Evolutionary conservation across 2,888 invertebrate genomes (phyloP).

Genomic region (Lobophora halterata): DNA sequence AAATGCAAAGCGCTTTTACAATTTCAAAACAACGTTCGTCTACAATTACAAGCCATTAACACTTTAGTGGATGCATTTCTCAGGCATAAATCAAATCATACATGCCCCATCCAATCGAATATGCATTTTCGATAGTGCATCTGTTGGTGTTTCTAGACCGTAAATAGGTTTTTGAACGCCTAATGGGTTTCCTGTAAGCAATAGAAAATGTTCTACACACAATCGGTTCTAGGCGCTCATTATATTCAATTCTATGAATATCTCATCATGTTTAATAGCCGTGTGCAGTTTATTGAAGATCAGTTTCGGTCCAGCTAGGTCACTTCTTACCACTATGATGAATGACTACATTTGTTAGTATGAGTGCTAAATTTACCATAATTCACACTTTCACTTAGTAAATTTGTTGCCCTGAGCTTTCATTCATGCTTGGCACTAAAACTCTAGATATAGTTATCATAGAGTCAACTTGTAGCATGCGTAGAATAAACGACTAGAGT

Average conservation of each 20-base stretch:
- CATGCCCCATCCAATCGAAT: slow-evolving; percentile 3
- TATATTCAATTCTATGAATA: slow-evolving; percentile 23
- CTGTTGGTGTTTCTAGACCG: neutral
- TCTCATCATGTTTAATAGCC: slow-evolving; percentile 19
- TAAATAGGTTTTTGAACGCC: slow-evolving; percentile 2
- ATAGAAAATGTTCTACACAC: slow-evolving; percentile 12
- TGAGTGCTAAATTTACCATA: too few relatives aligned
- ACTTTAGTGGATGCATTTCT: slow-evolving; percentile 7
- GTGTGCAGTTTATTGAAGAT: neutral
- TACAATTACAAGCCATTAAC: slow-evolving; percentile 11
- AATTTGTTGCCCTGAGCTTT: too few relatives aligned
- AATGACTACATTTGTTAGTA: too few relatives aligned
- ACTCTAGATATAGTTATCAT: too few relatives aligned
- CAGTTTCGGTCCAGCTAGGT: slow-evolving; percentile 2
- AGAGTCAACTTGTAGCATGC: too few relatives aligned
- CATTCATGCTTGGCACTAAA: too few relatives aligned
- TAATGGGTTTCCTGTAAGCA: slow-evolving; percentile 16
- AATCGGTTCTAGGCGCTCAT: slow-evolving; percentile 15
- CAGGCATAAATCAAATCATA: slow-evolving; percentile 10
- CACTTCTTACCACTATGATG: neutral
- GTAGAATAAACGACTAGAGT: too few relatives aligned
- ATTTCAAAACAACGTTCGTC: too few relatives aligned
- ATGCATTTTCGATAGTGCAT: slow-evolving; percentile 6
- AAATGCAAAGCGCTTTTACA: too few relatives aligned
- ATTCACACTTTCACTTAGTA: too few relatives aligned